Evolutionary conservation across 2,113 vertebrate species (phyloP).

Genomic region (Pseudolaguvia tuberculata): DNA sequence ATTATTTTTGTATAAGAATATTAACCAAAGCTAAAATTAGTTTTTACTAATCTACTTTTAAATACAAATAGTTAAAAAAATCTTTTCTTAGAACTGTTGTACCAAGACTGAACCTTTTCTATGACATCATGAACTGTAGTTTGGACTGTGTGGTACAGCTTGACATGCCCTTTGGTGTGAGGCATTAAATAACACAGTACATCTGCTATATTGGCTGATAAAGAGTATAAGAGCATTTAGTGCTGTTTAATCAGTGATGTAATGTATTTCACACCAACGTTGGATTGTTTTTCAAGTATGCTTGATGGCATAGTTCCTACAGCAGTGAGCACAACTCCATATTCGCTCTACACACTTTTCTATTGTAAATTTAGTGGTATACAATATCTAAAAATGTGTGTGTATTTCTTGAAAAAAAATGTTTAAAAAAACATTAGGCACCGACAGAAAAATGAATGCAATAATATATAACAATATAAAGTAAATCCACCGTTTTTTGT

Average conservation of each 20-base stretch:
- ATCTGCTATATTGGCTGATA: background rate
- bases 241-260: slow-evolving; percentile 1
- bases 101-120: background rate
- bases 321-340: background rate
- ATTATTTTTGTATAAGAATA: background rate
- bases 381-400: background rate
- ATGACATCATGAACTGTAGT: background rate
- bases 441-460: slow-evolving; percentile 22
- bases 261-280: background rate
- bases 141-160: background rate
- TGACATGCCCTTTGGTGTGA: background rate
- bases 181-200: background rate
- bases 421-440: background rate
- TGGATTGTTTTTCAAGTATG: slow-evolving; percentile 1
- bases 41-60: background rate
- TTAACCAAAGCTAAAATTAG: background rate
- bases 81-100: background rate
- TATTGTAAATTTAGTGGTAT: background rate
- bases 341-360: background rate
- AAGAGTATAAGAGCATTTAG: background rate
- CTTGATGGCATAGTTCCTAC: background rate
- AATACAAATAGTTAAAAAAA: background rate
- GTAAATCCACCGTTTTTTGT: background rate
- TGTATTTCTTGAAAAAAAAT: slow-evolving; percentile 22
- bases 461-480: slow-evolving; percentile 24